Evolutionary conservation across 2,797 vertebrate species (phyloP).

Genomic region (Orestias chungarensis): DNA sequence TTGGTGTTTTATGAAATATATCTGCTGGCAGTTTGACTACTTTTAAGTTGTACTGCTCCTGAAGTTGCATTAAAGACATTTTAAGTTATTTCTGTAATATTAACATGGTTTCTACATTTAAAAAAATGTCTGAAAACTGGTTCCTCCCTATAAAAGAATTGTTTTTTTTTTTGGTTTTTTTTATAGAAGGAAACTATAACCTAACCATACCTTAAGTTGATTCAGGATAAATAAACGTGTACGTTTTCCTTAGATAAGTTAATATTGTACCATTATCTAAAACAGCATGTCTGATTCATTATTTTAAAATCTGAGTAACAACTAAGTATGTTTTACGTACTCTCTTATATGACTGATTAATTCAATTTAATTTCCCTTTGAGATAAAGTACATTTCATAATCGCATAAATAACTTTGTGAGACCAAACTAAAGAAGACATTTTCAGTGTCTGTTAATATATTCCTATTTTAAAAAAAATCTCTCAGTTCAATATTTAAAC

Average conservation of each 20-base stretch:
- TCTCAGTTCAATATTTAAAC: not conserved
- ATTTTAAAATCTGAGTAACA: not conserved
- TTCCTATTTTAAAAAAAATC: not conserved
- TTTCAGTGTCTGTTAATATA: not conserved
- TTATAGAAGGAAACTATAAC: too few species aligned
- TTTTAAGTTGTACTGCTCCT: not conserved
- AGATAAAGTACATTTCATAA: too few species aligned
- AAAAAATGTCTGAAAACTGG: not conserved
- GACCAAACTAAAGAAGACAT: not conserved
- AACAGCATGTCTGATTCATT: not conserved
- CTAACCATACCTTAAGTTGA: not conserved
- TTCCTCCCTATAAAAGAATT: too few species aligned
- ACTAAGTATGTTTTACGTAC: conserved; percentile 20
- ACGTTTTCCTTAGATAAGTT: not conserved
- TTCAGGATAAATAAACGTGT: not conserved
- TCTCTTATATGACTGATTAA: conserved; percentile 26
- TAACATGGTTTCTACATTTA: not conserved
- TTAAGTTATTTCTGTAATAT: not conserved
- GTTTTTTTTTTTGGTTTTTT: too few species aligned
- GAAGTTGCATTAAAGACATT: too few species aligned
- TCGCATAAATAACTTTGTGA: conserved; percentile 24
- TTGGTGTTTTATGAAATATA: not conserved
- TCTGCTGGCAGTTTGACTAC: not conserved
- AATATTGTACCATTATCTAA: not conserved
- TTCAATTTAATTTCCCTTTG: too few species aligned